Evolutionary conservation across 2,113 vertebrate species (phyloP), one percentile per base, ranked within the genome.

Genomic region (Dermatemys mawii): DNA sequence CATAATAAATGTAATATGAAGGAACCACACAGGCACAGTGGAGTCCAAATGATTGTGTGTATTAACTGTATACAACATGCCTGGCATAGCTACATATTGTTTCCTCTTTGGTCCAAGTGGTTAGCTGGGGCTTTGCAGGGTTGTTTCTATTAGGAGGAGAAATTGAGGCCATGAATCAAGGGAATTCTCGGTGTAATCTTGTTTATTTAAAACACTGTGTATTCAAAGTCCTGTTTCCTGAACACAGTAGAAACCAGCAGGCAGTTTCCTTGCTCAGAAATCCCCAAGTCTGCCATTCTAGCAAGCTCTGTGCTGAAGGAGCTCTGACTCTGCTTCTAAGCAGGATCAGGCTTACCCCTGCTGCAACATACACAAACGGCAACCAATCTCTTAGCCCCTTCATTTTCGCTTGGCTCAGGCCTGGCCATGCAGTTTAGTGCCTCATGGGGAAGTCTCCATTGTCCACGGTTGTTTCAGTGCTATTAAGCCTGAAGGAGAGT

Each of bases 301-400:
- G 26, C 11, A 12, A 27, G 16, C 32, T 63, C 32, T 19, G 60
- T 35, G 32, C 6, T 35, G 32, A 63, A 17, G 11, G 27, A 57
- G 32, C 60, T 63, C 60, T 63, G 57, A 55, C 54, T 29, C 55
- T 35, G 57, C 57, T 63, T 63, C 6, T 60, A 12, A 24, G 54
- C 60, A 0, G 4, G 82, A 73, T 13, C 79, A 60, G 57, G 79
- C 84, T 83, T 0, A 0, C 88, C 86, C 82, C 57, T 70, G 86
- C 76, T 90, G 79, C 4, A 4, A 48, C 44, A 50, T 27, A 7
- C 57, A 35, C 57, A 35, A 60, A 29, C 24, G 2, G 1, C 26
- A 26, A 78, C 38, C 1, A 0, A 44, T 5, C 1, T 1, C 1
- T 57, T 1, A 11, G 32, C 16, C 21, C 63, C n/a, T 41, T 10